Evolutionary conservation across 2,888 invertebrate species (phyloP), one percentile per base, ranked within the genome.

Genomic region (Heliconius cydno): DNA sequence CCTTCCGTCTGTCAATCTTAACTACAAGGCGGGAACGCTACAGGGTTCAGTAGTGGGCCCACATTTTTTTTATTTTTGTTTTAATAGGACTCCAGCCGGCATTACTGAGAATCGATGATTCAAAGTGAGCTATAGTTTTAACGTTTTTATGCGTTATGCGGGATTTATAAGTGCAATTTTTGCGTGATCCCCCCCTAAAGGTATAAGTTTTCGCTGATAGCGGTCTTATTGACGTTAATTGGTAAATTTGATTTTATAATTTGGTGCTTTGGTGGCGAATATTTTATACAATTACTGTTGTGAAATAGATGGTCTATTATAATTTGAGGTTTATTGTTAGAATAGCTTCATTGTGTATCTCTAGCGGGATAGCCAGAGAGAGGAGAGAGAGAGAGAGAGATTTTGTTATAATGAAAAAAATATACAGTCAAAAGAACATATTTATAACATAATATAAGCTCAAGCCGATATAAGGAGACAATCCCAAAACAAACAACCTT

Each of bases 1-100:
- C 94, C 94, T 91, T 91, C 90, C 92, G 94, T 94, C 94, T 94
- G 94, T 94, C 95, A 94, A 94, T 95, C 94, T 94, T 94, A 94
- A 92, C 92, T 92, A 91, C 91, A 90, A 91, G 89, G 90, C 89
- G 91, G 91, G 91, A 89, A 90, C 89, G 89, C 87, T 91, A 90
- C 89, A 87, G 88, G 88, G 89, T 90, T 91, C 90, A 91, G 90
- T 91, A 90, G 92, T 90, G 89, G 89, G 89, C 89, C 90, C 89
- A 88, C 85, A 86, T 91, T 91, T 91, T 90, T 89, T 60, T 52
- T 19, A 84, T 88, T 89, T 88, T 89, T 87, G 86, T 87, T 93
- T 93, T 92, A 93, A 94, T 93, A 91, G 92, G 89, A 86, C 83
- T 83, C 81, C 79, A 84, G 85, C 86, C 87, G 85, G 88, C 86